phyloP scores from a whole-genome alignment of 2,888 invertebrate genomes.

The Suillia variegata region DNA sequence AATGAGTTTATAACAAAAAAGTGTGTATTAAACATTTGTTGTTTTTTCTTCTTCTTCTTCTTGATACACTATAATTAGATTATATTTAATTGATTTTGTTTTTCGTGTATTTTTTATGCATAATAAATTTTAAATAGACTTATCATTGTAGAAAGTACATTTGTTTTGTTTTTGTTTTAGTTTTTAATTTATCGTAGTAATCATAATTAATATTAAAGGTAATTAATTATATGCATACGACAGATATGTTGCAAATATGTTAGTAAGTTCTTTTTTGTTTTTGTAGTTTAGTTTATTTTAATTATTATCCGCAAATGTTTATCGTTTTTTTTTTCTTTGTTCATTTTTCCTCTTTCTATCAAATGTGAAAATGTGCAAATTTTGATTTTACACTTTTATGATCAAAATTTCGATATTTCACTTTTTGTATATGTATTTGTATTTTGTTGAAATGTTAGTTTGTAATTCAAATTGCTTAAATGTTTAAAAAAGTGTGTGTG shows the following conservation, averaged over 20 bases:
- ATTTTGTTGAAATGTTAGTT: too few species aligned
- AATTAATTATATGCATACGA: background rate
- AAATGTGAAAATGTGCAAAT: background rate
- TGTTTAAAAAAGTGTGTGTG: too few species aligned
- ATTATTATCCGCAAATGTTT: constrained; percentile 5
- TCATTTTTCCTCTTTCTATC: background rate
- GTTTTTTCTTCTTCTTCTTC: too few species aligned
- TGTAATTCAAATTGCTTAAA: too few species aligned
- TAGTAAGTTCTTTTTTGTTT: background rate
- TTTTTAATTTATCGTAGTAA: constrained; percentile 6
- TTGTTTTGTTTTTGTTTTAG: constrained; percentile 1
- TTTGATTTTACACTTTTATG: background rate
- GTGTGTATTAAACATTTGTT: background rate
- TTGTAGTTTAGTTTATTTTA: constrained; percentile 6
- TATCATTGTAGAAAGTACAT: constrained; percentile 15
- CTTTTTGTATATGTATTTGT: background rate
- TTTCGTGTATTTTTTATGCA: background rate
- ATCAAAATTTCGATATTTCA: background rate
- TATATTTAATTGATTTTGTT: constrained; percentile 14
- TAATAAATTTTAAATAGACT: constrained; percentile 2
- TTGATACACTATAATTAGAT: constrained; percentile 2
- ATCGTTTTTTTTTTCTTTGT: background rate
- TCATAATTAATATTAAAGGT: constrained; percentile 10
- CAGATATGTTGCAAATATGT: constrained; percentile 4
- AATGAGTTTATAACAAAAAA: constrained; percentile 5